Percentiles rank a stretch among this genome's conserved stretches.
phyloP scores from a whole-genome alignment of 2,113 vertebrate species.

The Chinchilla lanigera region DNA sequence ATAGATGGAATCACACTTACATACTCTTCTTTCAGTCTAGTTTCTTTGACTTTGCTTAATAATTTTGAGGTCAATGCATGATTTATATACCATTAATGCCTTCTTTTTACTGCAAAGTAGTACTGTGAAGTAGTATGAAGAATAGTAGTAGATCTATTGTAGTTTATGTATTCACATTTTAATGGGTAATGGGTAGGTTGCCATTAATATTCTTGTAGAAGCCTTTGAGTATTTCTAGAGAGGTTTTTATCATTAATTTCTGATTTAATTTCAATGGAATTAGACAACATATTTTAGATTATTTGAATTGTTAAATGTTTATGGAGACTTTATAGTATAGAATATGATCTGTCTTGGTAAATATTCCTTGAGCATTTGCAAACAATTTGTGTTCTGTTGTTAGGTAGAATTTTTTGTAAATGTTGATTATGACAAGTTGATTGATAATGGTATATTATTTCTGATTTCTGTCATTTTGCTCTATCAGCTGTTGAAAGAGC shows the following conservation, averaged over 20 bases:
- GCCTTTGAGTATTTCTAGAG: not conserved
- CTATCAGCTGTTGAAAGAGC: not conserved
- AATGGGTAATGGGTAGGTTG: not conserved
- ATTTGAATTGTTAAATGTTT: not conserved
- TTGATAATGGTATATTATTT: not conserved
- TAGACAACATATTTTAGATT: not conserved
- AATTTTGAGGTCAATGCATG: not conserved
- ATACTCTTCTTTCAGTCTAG: not conserved
- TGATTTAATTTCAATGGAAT: not conserved
- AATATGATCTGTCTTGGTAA: not conserved
- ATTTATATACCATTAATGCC: not conserved
- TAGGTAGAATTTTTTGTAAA: not conserved
- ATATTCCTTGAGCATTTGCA: not conserved
- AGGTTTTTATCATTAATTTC: not conserved
- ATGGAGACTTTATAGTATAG: not conserved
- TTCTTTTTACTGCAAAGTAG: not conserved
- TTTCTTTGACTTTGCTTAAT: constrained; percentile 24
- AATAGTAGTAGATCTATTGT: not conserved
- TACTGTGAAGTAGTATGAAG: not conserved
- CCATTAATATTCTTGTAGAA: not conserved
- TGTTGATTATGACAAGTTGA: not conserved
- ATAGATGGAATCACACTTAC: not conserved
- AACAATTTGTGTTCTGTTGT: not conserved
- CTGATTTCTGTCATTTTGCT: not conserved
- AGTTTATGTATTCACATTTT: not conserved